Evolutionary conservation across 2,888 invertebrate genomes (phyloP), one percentile per base, ranked within the genome.

Genomic region (Julus scanicus): DNA sequence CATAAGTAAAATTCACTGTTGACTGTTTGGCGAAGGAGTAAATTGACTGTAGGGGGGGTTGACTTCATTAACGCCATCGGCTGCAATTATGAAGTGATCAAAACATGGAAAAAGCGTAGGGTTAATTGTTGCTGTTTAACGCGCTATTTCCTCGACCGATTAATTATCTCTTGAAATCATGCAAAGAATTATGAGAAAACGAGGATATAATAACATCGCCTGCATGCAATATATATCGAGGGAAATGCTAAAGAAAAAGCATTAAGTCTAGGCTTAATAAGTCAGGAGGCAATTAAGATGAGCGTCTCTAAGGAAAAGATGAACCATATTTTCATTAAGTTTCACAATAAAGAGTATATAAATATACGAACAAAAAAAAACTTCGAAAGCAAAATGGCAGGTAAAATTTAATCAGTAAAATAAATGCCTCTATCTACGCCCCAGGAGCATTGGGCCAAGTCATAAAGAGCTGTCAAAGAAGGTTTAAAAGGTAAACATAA

Each of bases 81-180:
- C 57, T 63, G 57, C 57, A 63, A 63, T 63, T 63, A 63, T 63
- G 57, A 63, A 63, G 57, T 63, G 57, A 63, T 63, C 57, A 63
- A 63, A 63, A 63, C 57, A 63, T 63, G n/a, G 57, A 63, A 63
- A 63, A 63, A 63, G 57, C 57, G 57, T 5, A n/a, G 57, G 57
- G 57, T 63, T 63, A 63, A 63, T 63, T 63, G 57, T 63, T 63
- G 57, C 57, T 63, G 57, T 63, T 63, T 63, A 63, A 63, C 57
- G 57, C 57, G n/a, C 57, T 63, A 63, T 63, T 63, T 63, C 57
- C 57, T 63, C 57, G 57, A 63, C 57, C 57, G 17, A 63, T 63
- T 63, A 63, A 63, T 63, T 63, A 63, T 63, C 57, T 63, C 57
- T 63, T 63, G n/a, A 63, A 63, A 20, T 17, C 57, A 63, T n/a